Evolutionary conservation across 1,140 invertebrate genomes (phyloP).

Genomic region (Plutomurus gul): DNA sequence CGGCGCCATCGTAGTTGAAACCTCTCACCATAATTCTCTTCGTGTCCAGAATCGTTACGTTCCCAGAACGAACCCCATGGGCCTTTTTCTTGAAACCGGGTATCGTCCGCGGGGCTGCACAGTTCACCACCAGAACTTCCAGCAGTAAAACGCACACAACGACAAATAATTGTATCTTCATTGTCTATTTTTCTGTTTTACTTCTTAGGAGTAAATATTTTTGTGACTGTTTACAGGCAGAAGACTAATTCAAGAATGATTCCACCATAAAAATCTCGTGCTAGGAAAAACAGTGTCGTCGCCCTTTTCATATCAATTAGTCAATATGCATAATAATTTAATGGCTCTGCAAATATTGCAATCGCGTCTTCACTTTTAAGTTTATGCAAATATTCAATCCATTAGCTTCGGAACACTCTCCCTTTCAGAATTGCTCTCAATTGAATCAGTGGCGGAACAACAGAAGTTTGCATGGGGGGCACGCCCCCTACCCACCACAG

Average conservation of each 20-base stretch:
- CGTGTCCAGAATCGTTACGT: constrained; percentile 55
- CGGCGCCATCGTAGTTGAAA: constrained; percentile 83
- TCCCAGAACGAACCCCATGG: constrained; percentile 56
- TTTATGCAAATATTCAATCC: not conserved
- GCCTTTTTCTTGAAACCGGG: constrained; percentile 34
- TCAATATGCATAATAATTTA: too few species aligned
- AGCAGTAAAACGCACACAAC: not conserved
- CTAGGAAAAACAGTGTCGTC: too few species aligned
- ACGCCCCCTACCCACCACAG: not conserved
- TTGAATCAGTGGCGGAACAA: not conserved
- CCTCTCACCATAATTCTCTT: constrained; percentile 66
- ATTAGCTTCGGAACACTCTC: not conserved
- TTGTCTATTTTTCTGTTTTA: not conserved
- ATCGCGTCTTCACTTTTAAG: too few species aligned
- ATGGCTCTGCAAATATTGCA: too few species aligned
- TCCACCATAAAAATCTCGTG: not conserved
- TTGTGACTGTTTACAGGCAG: not conserved
- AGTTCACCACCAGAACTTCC: not conserved
- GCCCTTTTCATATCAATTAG: too few species aligned
- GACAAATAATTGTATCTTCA: not conserved
- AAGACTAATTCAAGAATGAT: not conserved
- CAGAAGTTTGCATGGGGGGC: not conserved
- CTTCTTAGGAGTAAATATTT: not conserved
- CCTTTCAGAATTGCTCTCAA: not conserved
- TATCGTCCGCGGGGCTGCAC: constrained; percentile 56